A percentile compares a stretch with the other conserved stretches of the same genome.
These are phyloP conservation scores for Hirtodrosophila alboralis DNA, from an alignment of 2,888 invertebrate species.

Conservation along the genomic window DNA sequence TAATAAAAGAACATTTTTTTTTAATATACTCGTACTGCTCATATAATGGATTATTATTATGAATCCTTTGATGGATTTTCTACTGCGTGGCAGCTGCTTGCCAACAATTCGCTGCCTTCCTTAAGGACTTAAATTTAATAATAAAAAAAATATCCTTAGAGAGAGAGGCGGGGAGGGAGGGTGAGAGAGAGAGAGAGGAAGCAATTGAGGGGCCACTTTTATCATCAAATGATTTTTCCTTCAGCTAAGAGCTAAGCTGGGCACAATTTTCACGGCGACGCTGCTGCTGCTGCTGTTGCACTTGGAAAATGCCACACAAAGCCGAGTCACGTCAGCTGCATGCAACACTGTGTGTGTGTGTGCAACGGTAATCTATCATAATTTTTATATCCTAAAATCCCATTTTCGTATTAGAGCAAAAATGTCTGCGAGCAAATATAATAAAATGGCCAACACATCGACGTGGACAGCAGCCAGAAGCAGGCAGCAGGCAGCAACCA, in stretches of 20 bases:
- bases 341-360: constrained; percentile 11
- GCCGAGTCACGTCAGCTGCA: constrained; percentile 45
- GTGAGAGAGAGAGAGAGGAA: constrained; percentile 38
- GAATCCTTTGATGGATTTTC: constrained; percentile 41
- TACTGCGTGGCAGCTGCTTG: constrained; percentile 30
- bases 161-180: background rate
- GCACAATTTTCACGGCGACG: constrained; percentile 64
- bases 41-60: constrained; percentile 53
- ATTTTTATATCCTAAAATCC: constrained; percentile 83
- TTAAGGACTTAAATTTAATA: constrained; percentile 66
- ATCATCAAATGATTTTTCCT: constrained; percentile 74
- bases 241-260: constrained; percentile 46
- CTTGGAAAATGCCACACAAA: constrained; percentile 27
- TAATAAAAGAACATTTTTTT: constrained; percentile 20
- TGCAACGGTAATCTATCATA: constrained; percentile 81
- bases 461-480: constrained; percentile 41
- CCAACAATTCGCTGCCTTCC: constrained; percentile 41
- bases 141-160: constrained; percentile 25
- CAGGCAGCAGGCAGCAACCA: constrained; percentile 8
- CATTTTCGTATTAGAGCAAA: constrained; percentile 81
- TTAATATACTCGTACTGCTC: constrained; percentile 45
- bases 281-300: constrained; percentile 35
- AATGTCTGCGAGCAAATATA: constrained; percentile 81
- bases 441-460: constrained; percentile 77
- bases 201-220: constrained; percentile 75